Percentiles rank a stretch among this genome's conserved stretches.
Evolutionary conservation across 2,797 vertebrate genomes (phyloP).

Genomic region (Sebastes oblongus): DNA sequence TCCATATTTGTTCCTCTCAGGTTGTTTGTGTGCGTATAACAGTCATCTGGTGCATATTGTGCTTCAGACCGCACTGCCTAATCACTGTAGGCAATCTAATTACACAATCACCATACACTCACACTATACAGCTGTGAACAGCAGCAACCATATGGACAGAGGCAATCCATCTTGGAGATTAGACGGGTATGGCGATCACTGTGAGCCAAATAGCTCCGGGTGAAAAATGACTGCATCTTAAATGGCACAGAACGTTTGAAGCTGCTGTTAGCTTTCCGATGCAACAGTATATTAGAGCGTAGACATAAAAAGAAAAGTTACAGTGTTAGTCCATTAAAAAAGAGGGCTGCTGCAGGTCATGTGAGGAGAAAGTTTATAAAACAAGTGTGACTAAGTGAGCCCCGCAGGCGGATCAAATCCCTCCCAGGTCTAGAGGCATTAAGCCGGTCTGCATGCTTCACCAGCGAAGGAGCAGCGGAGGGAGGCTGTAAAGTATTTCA

Average conservation of each 20-base stretch:
- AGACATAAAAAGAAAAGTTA: neutral
- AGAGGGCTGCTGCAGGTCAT: neutral
- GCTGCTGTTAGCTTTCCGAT: neutral
- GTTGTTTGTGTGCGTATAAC: conserved; percentile 9
- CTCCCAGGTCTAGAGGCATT: conserved; percentile 34
- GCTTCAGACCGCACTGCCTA: conserved; percentile 37
- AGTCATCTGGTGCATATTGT: conserved; percentile 40
- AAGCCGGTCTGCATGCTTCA: conserved; percentile 39
- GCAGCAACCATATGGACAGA: conserved; percentile 53
- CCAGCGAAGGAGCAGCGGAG: conserved; percentile 20
- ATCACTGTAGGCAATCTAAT: conserved; percentile 61
- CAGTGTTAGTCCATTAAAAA: neutral
- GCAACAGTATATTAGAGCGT: neutral
- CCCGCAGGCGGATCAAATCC: conserved; percentile 25
- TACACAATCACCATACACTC: conserved; percentile 60
- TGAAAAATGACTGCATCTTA: conserved; percentile 36
- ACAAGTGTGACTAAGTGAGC: conserved; percentile 20
- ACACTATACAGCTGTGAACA: conserved; percentile 58
- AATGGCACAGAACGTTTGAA: conserved; percentile 6
- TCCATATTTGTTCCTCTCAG: conserved; percentile 30
- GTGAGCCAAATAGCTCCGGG: conserved; percentile 39
- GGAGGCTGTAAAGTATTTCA: conserved; percentile 51
- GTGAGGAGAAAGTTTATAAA: conserved; percentile 29
- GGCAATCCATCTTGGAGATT: conserved; percentile 61
- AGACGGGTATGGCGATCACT: conserved; percentile 51